These are phyloP conservation scores for Percina caprodes DNA, from an alignment of 2,113 vertebrate genomes.

Conservation along the genomic window DNA sequence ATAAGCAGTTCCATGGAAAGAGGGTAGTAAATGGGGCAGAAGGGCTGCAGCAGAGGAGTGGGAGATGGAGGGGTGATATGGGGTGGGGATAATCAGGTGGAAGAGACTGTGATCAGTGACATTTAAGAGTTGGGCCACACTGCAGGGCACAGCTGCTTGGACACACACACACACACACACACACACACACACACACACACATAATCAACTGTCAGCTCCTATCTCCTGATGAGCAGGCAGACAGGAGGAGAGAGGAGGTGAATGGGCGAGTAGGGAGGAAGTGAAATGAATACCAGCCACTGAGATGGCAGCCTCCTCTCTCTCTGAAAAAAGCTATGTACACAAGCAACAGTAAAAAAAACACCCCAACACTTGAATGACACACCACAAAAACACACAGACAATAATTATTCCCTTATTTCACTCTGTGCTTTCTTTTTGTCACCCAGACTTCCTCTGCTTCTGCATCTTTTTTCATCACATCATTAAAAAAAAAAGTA, in stretches of 20 bases:
- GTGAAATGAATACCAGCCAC: slow-evolving; percentile 65
- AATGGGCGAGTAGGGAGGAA: slow-evolving; percentile 37
- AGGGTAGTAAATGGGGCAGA: slow-evolving; percentile 47
- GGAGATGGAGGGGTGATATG: slow-evolving; percentile 9
- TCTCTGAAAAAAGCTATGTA: slow-evolving; percentile 51
- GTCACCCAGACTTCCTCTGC: slow-evolving; percentile 7
- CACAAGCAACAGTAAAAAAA: slow-evolving; percentile 59
- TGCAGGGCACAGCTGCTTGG: slow-evolving; percentile 69
- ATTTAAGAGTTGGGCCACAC: slow-evolving; percentile 75
- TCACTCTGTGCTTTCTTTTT: slow-evolving; percentile 28
- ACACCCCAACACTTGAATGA: slow-evolving; percentile 54
- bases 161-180: slow-evolving; percentile 50
- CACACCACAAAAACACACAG: slow-evolving; percentile 43
- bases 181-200: slow-evolving; percentile 42
- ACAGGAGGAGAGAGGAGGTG: slow-evolving; percentile 52
- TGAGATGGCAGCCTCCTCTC: slow-evolving; percentile 33
- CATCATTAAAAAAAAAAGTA: slow-evolving; percentile 60
- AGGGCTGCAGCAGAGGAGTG: slow-evolving; percentile 6
- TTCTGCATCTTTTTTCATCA: slow-evolving; percentile 36
- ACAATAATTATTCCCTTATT: slow-evolving; percentile 56
- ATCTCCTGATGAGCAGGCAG: slow-evolving; percentile 62
- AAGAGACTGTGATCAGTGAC: slow-evolving; percentile 81
- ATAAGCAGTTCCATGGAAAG: slow-evolving; percentile 9
- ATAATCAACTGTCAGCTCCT: slow-evolving; percentile 70
- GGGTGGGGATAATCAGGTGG: slow-evolving; percentile 69